Base-by-base conservation (phyloP, 23 tunicate species). In the Phallusia fumigata region DNA sequence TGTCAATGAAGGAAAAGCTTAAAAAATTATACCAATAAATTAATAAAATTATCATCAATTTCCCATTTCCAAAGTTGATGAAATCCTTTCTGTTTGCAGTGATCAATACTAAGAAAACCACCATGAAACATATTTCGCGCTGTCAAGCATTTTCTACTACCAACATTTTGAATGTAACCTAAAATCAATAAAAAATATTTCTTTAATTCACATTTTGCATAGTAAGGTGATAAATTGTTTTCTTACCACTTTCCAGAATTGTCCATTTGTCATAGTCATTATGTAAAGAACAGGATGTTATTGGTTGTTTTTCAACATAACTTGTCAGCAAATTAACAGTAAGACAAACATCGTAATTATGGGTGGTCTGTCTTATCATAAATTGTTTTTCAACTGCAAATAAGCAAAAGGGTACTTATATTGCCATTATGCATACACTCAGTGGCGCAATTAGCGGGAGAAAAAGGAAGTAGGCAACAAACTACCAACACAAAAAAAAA, bases 351-450 rank as follows among this genome's bases (percentile, higher is more conserved):
- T 84, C 88, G 28, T 51, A 76, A 21, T 81, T 84, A 35, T 76
- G 69, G 0, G 77, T 30, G 18, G 82, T 81, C 65, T 90, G 95
- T 58, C 88, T 83, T 18, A 90, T 90, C 95, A 90, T 64, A 34
- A 89, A 89, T 64, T 89, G 93, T 15, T 53, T 84, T 52, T 89
- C 88, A 33, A 35, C 93, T 89, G 52, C n/a, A 49, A 35, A 64
- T 31, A 69, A 45, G 18, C 33, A 40, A 5, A n/a, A n/a, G n/a
- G n/a, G n/a, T n/a, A n/a, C n/a, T n/a, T n/a, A n/a, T n/a, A n/a
- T n/a, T n/a, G n/a, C n/a, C n/a, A n/a, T n/a, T n/a, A n/a, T n/a
- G n/a, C n/a, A n/a, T n/a, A n/a, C n/a, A n/a, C n/a, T n/a, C n/a
- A n/a, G n/a, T n/a, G n/a, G n/a, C n/a, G n/a, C n/a, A n/a, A n/a